A percentile compares a stretch with the other conserved stretches of the same genome.
Evolutionary conservation across 2,888 invertebrate species (phyloP).

Genomic region (Platycheirus rosarum): DNA sequence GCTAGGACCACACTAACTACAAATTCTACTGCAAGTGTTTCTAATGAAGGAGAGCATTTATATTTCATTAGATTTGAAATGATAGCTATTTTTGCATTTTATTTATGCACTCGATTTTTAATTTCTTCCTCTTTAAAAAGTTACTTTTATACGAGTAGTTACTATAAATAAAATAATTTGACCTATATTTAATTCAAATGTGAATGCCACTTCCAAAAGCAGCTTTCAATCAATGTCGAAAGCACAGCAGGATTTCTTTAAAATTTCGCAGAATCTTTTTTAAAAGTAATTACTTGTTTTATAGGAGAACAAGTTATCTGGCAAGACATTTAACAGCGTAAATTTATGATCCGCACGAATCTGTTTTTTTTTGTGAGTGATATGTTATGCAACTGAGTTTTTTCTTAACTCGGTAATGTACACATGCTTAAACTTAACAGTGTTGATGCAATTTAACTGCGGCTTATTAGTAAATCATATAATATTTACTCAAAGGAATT

Average conservation of each 20-base stretch:
- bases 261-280: neutral
- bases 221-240: constrained; percentile 27
- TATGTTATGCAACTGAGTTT: constrained; percentile 38
- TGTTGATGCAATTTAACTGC: constrained; percentile 45
- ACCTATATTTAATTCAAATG: constrained; percentile 25
- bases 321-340: constrained; percentile 11
- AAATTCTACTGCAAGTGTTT: too few relatives aligned
- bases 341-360: constrained; percentile 32
- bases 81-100: too few relatives aligned
- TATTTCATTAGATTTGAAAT: too few relatives aligned
- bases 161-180: neutral
- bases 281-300: constrained; percentile 7
- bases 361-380: constrained; percentile 27
- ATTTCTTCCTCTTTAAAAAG: neutral
- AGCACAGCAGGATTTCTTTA: constrained; percentile 30
- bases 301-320: constrained; percentile 43
- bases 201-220: constrained; percentile 25
- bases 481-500: constrained; percentile 31
- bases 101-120: too few relatives aligned
- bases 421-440: constrained; percentile 32
- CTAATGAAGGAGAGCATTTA: too few relatives aligned
- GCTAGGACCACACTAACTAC: too few relatives aligned
- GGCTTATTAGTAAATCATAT: constrained; percentile 39
- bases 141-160: neutral
- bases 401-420: constrained; percentile 26